phyloP scores from a whole-genome alignment of 2,888 invertebrate species.

The Thymelicus sylvestris region DNA sequence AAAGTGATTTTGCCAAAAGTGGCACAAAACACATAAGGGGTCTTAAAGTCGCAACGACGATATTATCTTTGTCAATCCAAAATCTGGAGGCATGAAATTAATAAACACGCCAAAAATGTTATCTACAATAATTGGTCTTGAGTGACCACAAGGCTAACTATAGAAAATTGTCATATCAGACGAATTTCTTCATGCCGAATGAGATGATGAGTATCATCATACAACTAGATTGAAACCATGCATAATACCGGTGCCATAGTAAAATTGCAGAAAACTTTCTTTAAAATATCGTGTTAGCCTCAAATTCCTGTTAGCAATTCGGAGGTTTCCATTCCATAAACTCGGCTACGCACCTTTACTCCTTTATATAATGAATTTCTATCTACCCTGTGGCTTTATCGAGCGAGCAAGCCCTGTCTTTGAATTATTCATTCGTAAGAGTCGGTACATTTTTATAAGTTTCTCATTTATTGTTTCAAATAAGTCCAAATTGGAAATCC shows the following conservation, averaged over 20 bases:
- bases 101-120: too few relatives aligned
- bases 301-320: slow-evolving; percentile 27
- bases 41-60: too few relatives aligned
- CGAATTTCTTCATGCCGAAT: too few relatives aligned
- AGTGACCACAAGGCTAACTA: too few relatives aligned
- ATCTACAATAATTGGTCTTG: too few relatives aligned
- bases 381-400: slow-evolving; percentile 37
- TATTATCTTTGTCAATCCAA: too few relatives aligned
- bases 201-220: too few relatives aligned
- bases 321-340: slow-evolving; percentile 30
- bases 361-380: slow-evolving; percentile 39
- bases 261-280: not conserved
- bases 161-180: too few relatives aligned
- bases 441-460: slow-evolving; percentile 43
- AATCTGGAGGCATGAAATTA: too few relatives aligned
- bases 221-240: too few relatives aligned
- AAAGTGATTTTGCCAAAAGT: too few relatives aligned
- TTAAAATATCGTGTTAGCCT: slow-evolving; percentile 16
- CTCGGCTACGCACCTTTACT: slow-evolving; percentile 23
- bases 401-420: slow-evolving; percentile 36
- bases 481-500: slow-evolving; percentile 31
- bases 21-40: too few relatives aligned
- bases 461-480: slow-evolving; percentile 45
- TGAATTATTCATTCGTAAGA: slow-evolving; percentile 46
- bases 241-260: not conserved